Evolutionary conservation across 2,888 invertebrate genomes (phyloP), one percentile per base, ranked within the genome.

Genomic region (Ypsolopha scabrella): DNA sequence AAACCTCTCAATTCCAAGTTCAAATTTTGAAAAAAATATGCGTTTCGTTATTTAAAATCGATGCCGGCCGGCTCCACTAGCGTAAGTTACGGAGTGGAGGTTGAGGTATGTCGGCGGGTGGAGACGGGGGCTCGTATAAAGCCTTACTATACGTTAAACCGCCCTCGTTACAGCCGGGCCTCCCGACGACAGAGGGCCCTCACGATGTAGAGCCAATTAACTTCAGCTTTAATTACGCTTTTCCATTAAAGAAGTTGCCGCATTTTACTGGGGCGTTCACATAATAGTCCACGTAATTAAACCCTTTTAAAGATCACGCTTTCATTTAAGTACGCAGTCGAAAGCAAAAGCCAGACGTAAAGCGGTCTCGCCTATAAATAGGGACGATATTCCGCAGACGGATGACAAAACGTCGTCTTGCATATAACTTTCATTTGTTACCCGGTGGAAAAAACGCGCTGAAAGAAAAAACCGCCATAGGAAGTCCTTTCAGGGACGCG

Each of bases 131-230:
- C 61, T 64, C 65, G 64, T 68, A 65, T 63, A 68, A 68, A 72
- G 68, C 68, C 67, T 72, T 74, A 75, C 74, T 75, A 77, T 79
- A 75, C 73, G 72, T 75, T 77, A 77, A 72, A 75, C 68, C 72
- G 73, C 72, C 72, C 72, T 70, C 68, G 68, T 64, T 62, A 59
- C 64, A 60, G 58, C 50, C 59, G 57, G 52, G 62, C 60, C 63
- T 64, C 63, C 65, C 64, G 59, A 64, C 62, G 63, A 68, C 70
- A 67, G 65, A 63, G 63, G 63, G 62, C 68, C 65, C 71, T 67
- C 62, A 59, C 64, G 61, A 64, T 62, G 62, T 67, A 73, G 67
- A 69, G 69, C 72, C 75, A 74, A 77, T 77, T 75, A 75, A 70
- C 69, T 70, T 62, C 57, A 69, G 70, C 67, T 70, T 74, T 73